phyloP scores from a whole-genome alignment of 1,140 invertebrate genomes.

The Nasonia vitripennis region DNA sequence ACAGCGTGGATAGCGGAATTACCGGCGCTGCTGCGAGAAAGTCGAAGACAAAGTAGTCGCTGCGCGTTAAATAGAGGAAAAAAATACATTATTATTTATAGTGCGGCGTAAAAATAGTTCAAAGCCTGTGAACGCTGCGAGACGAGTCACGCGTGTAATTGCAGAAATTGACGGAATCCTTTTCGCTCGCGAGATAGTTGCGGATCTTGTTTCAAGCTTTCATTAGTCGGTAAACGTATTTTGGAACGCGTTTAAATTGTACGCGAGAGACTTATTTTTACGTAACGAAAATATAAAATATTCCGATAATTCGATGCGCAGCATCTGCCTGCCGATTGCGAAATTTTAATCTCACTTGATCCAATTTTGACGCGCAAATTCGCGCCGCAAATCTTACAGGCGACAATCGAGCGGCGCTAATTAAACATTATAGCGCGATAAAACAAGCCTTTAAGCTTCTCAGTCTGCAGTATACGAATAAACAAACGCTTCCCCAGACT shows the following conservation, averaged over 20 bases:
- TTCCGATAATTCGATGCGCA: too few relatives aligned
- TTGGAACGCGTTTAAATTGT: too few relatives aligned
- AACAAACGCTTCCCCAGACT: too few relatives aligned
- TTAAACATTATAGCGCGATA: too few relatives aligned
- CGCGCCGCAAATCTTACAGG: not conserved
- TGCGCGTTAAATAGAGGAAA: constrained; percentile 39
- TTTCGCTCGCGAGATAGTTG: not conserved
- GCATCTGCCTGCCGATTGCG: too few relatives aligned
- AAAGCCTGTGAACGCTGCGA: constrained; percentile 8
- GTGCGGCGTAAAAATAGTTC: constrained; percentile 28
- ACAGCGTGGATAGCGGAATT: not conserved
- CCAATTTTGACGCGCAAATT: not conserved
- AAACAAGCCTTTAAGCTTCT: too few relatives aligned
- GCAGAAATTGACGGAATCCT: constrained; percentile 20
- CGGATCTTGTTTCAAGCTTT: not conserved
- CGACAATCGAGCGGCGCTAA: too few relatives aligned
- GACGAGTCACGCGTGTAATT: not conserved
- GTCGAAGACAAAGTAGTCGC: not conserved
- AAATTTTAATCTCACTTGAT: too few relatives aligned
- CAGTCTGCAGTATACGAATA: too few relatives aligned
- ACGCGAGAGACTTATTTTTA: too few relatives aligned
- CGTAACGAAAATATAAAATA: too few relatives aligned
- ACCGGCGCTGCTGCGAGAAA: not conserved
- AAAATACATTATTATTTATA: constrained; percentile 42
- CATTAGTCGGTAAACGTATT: too few relatives aligned